These are phyloP conservation scores for Lathamus discolor DNA, from an alignment of 2,113 vertebrate genomes.

Conservation along the genomic window DNA sequence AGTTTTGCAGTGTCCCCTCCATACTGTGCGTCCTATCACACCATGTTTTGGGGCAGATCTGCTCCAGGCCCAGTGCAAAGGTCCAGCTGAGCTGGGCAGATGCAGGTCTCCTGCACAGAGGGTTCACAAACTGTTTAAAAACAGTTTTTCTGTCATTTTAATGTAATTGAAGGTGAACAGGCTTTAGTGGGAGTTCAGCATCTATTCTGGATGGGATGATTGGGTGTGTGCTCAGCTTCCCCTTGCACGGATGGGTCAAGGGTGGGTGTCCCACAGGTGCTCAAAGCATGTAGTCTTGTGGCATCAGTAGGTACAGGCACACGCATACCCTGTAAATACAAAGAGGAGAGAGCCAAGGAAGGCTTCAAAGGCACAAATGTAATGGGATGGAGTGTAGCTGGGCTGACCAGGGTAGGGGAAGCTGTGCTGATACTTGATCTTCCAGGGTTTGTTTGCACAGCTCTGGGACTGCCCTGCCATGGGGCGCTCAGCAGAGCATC, in stretches of 20 bases:
- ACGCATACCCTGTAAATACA: neutral
- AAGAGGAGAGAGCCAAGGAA: neutral
- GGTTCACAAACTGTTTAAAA: neutral
- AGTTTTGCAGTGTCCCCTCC: neutral
- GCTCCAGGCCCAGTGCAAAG: neutral
- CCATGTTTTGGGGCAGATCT: neutral
- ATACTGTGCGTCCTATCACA: neutral
- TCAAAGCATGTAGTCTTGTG: neutral
- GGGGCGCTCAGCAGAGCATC: constrained; percentile 71
- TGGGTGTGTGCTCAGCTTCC: too few species aligned
- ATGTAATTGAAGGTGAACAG: neutral
- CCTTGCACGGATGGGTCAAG: neutral
- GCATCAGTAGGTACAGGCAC: neutral
- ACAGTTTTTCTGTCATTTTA: fast-evolving
- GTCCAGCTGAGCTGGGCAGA: neutral
- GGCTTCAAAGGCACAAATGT: neutral
- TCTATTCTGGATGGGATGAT: neutral
- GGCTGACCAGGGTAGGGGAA: constrained; percentile 3
- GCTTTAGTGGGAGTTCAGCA: neutral
- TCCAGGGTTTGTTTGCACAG: constrained; percentile 57
- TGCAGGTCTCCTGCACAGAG: neutral
- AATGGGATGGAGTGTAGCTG: neutral
- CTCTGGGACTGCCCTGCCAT: constrained; percentile 56
- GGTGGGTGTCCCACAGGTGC: neutral
- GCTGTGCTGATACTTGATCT: neutral